phyloP scores from a whole-genome alignment of 2,113 vertebrate genomes.

The Hypanus sabinus region DNA sequence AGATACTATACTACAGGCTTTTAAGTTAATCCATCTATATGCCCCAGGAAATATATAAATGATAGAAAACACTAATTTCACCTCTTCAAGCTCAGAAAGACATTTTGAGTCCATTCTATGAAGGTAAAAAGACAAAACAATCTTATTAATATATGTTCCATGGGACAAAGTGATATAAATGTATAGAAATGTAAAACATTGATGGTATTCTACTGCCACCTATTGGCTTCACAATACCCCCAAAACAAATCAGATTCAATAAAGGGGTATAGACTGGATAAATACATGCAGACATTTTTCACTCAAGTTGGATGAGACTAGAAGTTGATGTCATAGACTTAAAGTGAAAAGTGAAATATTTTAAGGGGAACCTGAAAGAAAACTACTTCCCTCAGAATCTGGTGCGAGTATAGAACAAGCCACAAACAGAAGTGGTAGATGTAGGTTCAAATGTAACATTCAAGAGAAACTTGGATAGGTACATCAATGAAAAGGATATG shows the following conservation, averaged over 20 bases:
- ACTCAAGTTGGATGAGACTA: too few relatives aligned
- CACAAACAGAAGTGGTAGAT: too few relatives aligned
- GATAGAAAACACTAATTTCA: background rate
- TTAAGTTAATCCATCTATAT: background rate
- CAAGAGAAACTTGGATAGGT: too few relatives aligned
- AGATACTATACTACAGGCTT: background rate
- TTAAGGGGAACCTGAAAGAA: too few relatives aligned
- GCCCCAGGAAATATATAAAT: background rate
- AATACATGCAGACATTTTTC: too few relatives aligned
- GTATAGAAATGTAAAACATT: background rate
- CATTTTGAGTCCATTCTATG: background rate
- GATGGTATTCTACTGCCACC: slow-evolving; percentile 25
- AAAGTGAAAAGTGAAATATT: too few relatives aligned
- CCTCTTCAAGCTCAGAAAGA: background rate
- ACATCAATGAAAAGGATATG: too few relatives aligned
- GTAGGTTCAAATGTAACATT: too few relatives aligned
- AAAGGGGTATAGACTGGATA: background rate
- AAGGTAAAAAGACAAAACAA: background rate
- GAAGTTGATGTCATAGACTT: too few relatives aligned
- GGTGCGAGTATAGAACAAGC: too few relatives aligned
- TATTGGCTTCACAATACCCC: background rate
- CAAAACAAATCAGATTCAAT: background rate
- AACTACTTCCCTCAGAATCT: too few relatives aligned
- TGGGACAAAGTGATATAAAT: background rate
- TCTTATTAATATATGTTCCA: background rate